Evolutionary conservation across 2,113 vertebrate genomes (phyloP).

Genomic region (Oryzias javanicus): DNA sequence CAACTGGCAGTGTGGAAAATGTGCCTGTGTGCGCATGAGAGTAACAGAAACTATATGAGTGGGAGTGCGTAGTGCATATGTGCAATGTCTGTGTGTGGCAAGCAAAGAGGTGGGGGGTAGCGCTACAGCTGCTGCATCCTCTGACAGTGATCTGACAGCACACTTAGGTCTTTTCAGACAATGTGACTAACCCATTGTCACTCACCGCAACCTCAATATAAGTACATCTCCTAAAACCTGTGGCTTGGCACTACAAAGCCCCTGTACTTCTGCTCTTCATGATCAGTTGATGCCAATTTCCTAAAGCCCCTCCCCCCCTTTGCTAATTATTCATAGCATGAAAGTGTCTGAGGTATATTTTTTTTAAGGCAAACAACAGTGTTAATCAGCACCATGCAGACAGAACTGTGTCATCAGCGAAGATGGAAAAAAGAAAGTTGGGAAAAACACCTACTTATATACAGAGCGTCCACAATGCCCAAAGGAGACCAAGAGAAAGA

Average conservation of each 20-base stretch:
- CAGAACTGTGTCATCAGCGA: constrained; percentile 3
- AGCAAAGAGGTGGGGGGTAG: constrained; percentile 4
- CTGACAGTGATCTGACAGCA: constrained; percentile 60
- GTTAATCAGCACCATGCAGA: constrained; percentile 10
- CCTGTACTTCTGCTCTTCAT: constrained; percentile 25
- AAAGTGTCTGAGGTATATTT: background rate
- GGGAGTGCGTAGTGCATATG: constrained; percentile 25
- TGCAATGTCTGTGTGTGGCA: constrained; percentile 31
- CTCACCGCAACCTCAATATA: constrained; percentile 65
- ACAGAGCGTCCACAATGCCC: constrained; percentile 43
- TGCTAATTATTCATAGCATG: background rate
- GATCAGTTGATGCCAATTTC: constrained; percentile 6
- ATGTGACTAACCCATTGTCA: constrained; percentile 60
- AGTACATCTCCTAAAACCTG: constrained; percentile 52
- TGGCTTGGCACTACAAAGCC: constrained; percentile 4
- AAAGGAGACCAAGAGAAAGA: constrained; percentile 29
- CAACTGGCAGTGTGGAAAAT: constrained; percentile 44
- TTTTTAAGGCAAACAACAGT: constrained; percentile 11
- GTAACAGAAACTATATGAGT: constrained; percentile 31
- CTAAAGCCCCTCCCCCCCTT: background rate
- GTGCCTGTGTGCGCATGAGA: constrained; percentile 18
- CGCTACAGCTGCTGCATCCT: constrained; percentile 65
- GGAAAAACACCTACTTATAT: constrained; percentile 41
- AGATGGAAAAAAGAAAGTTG: constrained; percentile 39
- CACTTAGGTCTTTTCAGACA: constrained; percentile 60